These are phyloP conservation scores for Lymantria monacha DNA, from an alignment of 2,888 invertebrate species.

Conservation along the genomic window DNA sequence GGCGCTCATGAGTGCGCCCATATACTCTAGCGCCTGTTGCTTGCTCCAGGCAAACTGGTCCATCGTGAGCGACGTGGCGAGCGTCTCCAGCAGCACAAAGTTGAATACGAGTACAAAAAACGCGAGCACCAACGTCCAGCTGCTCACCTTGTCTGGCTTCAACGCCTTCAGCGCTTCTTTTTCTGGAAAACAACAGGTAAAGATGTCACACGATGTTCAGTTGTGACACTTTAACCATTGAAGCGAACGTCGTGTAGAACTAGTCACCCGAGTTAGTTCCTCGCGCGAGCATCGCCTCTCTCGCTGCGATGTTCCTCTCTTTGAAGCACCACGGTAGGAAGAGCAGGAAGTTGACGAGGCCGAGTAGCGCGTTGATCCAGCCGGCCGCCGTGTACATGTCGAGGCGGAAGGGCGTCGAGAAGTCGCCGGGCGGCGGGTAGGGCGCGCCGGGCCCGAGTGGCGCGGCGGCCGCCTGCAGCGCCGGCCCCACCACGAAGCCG, in stretches of 20 bases:
- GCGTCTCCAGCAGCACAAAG: constrained; percentile 93
- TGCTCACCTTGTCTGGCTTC: constrained; percentile 88
- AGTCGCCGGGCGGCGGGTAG: constrained; percentile 70
- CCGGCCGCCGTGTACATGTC: constrained; percentile 95
- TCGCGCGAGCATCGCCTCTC: constrained; percentile 89
- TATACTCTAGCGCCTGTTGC: constrained; percentile 88
- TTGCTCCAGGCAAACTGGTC: constrained; percentile 95
- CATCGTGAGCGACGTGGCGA: constrained; percentile 92
- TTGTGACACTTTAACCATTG: background rate
- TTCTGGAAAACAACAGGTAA: constrained; percentile 69
- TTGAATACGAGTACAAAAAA: constrained; percentile 94
- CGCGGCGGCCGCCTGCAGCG: constrained; percentile 90
- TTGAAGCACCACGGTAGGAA: constrained; percentile 89
- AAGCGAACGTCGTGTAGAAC: background rate
- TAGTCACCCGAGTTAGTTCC: constrained; percentile 83
- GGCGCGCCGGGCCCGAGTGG: constrained; percentile 85
- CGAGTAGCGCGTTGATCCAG: constrained; percentile 91
- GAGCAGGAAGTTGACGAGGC: constrained; percentile 86
- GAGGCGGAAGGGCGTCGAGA: constrained; percentile 82
- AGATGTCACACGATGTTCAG: background rate
- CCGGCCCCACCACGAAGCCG: constrained; percentile 93
- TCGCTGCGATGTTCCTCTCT: constrained; percentile 89
- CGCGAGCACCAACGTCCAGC: constrained; percentile 89
- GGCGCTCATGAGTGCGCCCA: constrained; percentile 91
- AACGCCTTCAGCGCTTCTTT: constrained; percentile 86